Evolutionary conservation across 2,113 vertebrate genomes (phyloP).

Genomic region (Caranx ignobilis): DNA sequence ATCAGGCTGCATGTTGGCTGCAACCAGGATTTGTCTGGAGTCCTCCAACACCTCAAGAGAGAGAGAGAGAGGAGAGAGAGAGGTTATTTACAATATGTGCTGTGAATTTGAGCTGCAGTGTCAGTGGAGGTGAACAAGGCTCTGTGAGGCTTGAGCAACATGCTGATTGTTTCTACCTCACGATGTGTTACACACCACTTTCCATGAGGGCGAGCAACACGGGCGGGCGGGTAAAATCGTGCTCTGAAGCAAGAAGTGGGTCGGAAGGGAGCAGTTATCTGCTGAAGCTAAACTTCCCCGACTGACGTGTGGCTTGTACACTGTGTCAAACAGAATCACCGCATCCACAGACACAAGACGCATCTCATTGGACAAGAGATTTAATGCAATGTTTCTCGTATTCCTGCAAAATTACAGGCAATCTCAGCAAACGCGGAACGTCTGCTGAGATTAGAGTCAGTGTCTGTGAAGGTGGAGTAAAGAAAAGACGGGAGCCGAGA

Average conservation of each 20-base stretch:
- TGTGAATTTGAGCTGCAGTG: neutral
- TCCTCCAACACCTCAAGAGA: constrained; percentile 93
- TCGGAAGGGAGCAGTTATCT: neutral
- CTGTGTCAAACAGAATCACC: neutral
- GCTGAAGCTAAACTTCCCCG: neutral
- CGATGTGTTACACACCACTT: constrained; percentile 8
- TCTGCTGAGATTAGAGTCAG: neutral
- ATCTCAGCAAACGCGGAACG: neutral
- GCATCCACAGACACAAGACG: neutral
- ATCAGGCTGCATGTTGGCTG: constrained; percentile 90
- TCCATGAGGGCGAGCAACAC: neutral
- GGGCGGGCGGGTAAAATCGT: neutral
- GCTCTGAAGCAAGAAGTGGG: neutral
- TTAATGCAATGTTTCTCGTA: neutral
- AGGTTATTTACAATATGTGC: neutral
- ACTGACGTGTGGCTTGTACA: neutral
- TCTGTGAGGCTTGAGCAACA: too few relatives aligned
- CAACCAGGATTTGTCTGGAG: constrained; percentile 89
- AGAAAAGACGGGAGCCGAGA: neutral
- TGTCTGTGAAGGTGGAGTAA: too few relatives aligned
- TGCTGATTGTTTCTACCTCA: neutral
- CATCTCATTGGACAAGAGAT: neutral
- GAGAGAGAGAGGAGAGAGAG: neutral
- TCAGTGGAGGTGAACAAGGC: neutral
- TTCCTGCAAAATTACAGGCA: neutral